phyloP scores from a whole-genome alignment of 2,113 vertebrate species.

The Formicarius rufipectus region DNA sequence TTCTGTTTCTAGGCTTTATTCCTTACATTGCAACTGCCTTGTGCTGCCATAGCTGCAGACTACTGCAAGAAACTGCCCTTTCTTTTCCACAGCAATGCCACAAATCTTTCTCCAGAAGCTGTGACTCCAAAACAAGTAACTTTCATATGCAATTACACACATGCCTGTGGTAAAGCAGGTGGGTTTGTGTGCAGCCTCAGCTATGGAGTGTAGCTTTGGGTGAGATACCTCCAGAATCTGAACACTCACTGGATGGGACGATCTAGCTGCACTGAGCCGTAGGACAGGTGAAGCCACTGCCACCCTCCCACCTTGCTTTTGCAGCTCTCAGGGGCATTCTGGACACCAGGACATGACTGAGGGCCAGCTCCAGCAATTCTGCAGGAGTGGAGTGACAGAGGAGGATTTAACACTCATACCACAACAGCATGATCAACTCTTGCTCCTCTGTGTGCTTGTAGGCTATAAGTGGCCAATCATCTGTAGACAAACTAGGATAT shows the following conservation, averaged over 20 bases:
- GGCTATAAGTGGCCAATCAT: neutral
- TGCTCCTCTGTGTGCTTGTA: neutral
- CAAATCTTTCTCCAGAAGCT: slow-evolving; percentile 7
- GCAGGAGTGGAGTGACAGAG: neutral
- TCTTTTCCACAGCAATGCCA: neutral
- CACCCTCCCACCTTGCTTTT: neutral
- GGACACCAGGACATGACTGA: neutral
- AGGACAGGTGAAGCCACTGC: neutral
- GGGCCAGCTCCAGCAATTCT: neutral
- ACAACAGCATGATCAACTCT: neutral
- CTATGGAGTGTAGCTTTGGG: neutral
- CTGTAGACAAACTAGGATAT: neutral
- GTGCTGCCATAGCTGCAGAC: neutral
- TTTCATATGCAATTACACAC: neutral
- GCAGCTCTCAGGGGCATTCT: neutral
- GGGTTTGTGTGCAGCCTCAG: neutral
- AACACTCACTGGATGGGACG: neutral
- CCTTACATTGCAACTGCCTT: neutral
- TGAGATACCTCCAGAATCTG: neutral
- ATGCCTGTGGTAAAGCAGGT: neutral
- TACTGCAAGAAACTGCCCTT: neutral
- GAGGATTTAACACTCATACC: neutral
- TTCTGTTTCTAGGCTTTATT: neutral
- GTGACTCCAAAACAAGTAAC: neutral
- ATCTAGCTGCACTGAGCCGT: neutral